Base-by-base conservation (phyloP, 2,113 vertebrate species). In the Hemichromis elongatus region DNA sequence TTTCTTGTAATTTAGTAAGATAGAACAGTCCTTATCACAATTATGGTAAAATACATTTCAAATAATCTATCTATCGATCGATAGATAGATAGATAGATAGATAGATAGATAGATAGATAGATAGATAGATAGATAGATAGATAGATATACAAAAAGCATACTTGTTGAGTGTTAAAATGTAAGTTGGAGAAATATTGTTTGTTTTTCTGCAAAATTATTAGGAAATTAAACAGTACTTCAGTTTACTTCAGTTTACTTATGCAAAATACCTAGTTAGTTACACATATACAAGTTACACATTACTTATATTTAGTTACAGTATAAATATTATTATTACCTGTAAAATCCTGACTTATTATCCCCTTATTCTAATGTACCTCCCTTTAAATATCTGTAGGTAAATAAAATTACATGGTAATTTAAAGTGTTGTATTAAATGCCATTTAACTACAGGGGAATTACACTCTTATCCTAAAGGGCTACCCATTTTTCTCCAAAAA, bases 81-180 rank as follows among this genome's bases (percentile, higher is more conserved):
- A n/a, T n/a, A n/a, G n/a, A n/a, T n/a, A n/a, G n/a, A n/a, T n/a
- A n/a, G n/a, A n/a, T n/a, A n/a, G n/a, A n/a, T n/a, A n/a, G n/a
- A n/a, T n/a, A n/a, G n/a, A n/a, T n/a, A n/a, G n/a, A n/a, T n/a
- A n/a, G n/a, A n/a, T n/a, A n/a, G n/a, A n/a, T n/a, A n/a, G n/a
- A n/a, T n/a, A n/a, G n/a, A n/a, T n/a, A n/a, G n/a, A n/a, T n/a
- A n/a, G n/a, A n/a, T n/a, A n/a, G n/a, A n/a, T n/a, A n/a, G n/a
- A n/a, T n/a, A n/a, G n/a, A 63, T 63, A 37, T 66, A 0, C 1
- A 66, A 37, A 63, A 66, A 37, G 12, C 0, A 0, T 21, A 66
- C 33, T 66, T 66, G 59, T 37, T 8, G 13, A 66, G 59, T 66
- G 19, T 66, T 66, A 19, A 66, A 66, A 0, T 66, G 21, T 37